phyloP scores from a whole-genome alignment of 92 coral and sea anemone species.

The Palythoa caribaeorum region DNA sequence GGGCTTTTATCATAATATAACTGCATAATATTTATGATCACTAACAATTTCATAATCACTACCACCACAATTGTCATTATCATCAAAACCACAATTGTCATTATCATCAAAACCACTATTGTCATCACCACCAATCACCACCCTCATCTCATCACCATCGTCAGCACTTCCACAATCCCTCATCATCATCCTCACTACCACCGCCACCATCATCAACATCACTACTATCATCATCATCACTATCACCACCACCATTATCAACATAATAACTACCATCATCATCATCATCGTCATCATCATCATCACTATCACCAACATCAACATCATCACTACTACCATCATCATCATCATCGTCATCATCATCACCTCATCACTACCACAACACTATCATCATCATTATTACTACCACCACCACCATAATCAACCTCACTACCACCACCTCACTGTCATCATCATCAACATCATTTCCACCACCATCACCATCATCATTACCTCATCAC shows the following conservation, averaged over 20 bases:
- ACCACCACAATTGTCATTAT: too few species aligned
- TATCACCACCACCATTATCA: not conserved
- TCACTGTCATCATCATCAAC: not conserved
- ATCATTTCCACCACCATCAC: not conserved
- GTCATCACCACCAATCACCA: too few species aligned
- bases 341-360: not conserved
- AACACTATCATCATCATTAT: not conserved
- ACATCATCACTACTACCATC: not conserved
- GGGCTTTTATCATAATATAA: too few species aligned
- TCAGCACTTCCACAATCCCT: too few species aligned
- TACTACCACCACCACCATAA: not conserved
- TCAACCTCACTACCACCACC: not conserved
- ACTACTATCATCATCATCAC: not conserved
- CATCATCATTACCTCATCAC: not conserved
- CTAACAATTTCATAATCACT: too few species aligned
- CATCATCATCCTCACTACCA: too few species aligned
- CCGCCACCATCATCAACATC: not conserved
- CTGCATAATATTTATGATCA: too few species aligned
- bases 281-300: not conserved
- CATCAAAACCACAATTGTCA: too few species aligned
- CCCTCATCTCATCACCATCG: too few species aligned
- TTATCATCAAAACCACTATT: too few species aligned
- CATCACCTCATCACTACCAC: not conserved
- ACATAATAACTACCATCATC: not conserved
- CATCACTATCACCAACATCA: not conserved